phyloP scores from a whole-genome alignment of 2,113 vertebrate species.

The Rhinolophus sinicus region DNA sequence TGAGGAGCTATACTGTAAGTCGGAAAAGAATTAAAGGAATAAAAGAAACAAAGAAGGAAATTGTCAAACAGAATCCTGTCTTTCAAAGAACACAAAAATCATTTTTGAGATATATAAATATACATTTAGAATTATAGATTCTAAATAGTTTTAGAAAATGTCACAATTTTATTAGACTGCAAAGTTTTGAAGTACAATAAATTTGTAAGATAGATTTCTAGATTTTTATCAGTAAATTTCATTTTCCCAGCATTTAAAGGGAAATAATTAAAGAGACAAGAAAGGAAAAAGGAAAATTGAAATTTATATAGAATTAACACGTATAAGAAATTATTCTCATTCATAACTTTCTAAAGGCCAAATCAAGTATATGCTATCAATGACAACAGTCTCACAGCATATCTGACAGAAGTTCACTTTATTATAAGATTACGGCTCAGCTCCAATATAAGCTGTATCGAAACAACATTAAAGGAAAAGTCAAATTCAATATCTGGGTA shows the following conservation, averaged over 20 bases:
- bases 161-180: background rate
- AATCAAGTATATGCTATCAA: constrained; percentile 23
- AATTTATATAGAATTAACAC: background rate
- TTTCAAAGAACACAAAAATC: background rate
- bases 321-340: constrained; percentile 10
- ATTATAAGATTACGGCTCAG: constrained; percentile 64
- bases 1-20: background rate
- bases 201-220: background rate
- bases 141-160: background rate
- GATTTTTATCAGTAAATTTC: background rate
- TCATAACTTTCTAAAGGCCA: constrained; percentile 39
- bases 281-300: background rate
- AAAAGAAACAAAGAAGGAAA: constrained; percentile 27
- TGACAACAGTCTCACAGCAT: background rate
- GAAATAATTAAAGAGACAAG: background rate
- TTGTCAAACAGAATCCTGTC: background rate
- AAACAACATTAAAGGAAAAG: constrained; percentile 77
- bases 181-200: background rate
- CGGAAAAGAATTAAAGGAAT: background rate
- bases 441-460: constrained; percentile 60
- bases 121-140: background rate
- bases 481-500: constrained; percentile 77
- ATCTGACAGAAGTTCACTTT: constrained; percentile 27
- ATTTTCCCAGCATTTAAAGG: background rate
- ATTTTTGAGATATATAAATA: background rate